Base-by-base conservation (phyloP, 2,113 vertebrate species). In the Atlantisia rogersi region DNA sequence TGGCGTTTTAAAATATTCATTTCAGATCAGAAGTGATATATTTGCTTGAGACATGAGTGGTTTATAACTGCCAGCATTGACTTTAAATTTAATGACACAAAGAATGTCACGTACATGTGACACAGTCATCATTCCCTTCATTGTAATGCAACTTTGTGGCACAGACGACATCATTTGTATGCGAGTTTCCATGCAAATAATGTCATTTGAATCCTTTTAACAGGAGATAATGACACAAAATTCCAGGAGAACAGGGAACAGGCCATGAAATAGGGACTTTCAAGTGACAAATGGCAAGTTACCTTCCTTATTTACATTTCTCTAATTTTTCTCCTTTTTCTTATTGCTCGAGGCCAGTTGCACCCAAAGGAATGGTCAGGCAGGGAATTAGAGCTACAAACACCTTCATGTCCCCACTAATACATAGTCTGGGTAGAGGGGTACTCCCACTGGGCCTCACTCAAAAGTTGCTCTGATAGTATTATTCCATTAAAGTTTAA, bases 141-240 rank as follows among this genome's bases (percentile, higher is more conserved):
- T 96, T 98, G 95, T 96, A 95, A 97, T 97, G 96, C 96, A 97
- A 97, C 97, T 97, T 93, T 92, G 94, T 96, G 94, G 96, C 97
- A 96, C 35, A 86, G 94, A 86, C 63, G 46, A 97, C 93, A 97
- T 97, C 96, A 94, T 95, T 96, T 95, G 94, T 92, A 96, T 97
- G 85, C 63, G 71, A 94, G 96, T 96, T 97, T 97, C 96, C 97
- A 97, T 97, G 97, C 97, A 98, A 97, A 98, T 98, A 96, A 96
- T 97, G 97, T 97, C 97, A 97, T 97, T 96, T 97, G 97, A 98
- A 97, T 97, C 96, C 97, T 98, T 98, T 97, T 96, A 97, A 97
- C 94, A 97, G 97, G 90, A 97, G 96, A 97, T 97, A 98, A 97
- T 97, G 95, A 97, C 96, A 98, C 94, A 95, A 97, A 97, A 95